Evolutionary conservation across 2,797 vertebrate genomes (phyloP).

Genomic region (Thripadectes ignobilis): DNA sequence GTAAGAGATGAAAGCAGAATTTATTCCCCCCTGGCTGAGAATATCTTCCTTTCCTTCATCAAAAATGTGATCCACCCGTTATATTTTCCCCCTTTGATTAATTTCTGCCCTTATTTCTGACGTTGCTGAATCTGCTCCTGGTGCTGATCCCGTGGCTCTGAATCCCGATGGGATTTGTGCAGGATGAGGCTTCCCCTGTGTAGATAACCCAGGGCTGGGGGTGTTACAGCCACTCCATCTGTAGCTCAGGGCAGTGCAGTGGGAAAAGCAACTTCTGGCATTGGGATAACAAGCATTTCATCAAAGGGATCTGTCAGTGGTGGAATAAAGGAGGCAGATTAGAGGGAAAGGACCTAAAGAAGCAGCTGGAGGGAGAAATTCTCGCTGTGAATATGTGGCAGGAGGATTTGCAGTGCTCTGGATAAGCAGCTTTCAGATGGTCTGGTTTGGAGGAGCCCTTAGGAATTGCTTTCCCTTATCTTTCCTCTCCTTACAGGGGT

Average conservation of each 20-base stretch:
- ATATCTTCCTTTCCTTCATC: not conserved
- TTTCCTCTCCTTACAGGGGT: not conserved
- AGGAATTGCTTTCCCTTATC: not conserved
- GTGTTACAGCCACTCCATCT: fast-evolving
- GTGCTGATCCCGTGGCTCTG: not conserved
- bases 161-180: not conserved
- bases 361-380: not conserved
- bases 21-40: not conserved
- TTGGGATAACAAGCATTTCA: fast-evolving
- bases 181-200: not conserved
- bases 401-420: not conserved
- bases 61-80: not conserved
- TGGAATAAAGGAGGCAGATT: not conserved
- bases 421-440: not conserved
- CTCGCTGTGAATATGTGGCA: not conserved
- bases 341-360: not conserved
- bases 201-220: not conserved
- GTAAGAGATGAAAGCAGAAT: not conserved
- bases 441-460: not conserved
- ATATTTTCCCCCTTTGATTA: not conserved
- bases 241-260: not conserved
- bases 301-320: not conserved
- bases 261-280: not conserved
- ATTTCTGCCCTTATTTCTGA: not conserved
- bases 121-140: not conserved